Evolutionary conservation across 2,888 invertebrate species (phyloP), one percentile per base, ranked within the genome.

Genomic region (Choristoneura rosaceana): DNA sequence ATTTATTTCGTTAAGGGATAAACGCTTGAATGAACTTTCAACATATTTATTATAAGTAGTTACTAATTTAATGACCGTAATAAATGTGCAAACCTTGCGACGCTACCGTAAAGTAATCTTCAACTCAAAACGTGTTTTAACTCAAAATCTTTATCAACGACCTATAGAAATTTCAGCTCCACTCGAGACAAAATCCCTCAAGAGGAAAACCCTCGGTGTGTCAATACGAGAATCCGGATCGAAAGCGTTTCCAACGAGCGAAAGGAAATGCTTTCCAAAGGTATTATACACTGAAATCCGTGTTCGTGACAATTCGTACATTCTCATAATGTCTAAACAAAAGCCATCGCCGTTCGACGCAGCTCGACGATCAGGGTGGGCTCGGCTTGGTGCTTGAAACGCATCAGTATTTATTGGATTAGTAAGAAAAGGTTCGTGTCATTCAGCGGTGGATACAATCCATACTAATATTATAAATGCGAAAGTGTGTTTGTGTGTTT

Each of bases 301-400:
- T 85, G 88, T 87, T 87, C 84, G 79, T 87, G 82, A 83, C 83
- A 76, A 86, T 87, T 85, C 85, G 83, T 87, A 90, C 85, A 83
- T 86, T 87, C 87, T 82, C 85, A 84, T 89, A 87, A 90, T 87
- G 87, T 89, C 86, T 84, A 84, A 90, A 90, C 89, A 90, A 90
- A 88, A 80, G 87, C 85, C 79, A 87, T 90, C 79, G 82, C 25
- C 58, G 77, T 84, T 79, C 81, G 77, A 80, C 82, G 79, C 81
- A 76, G 84, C 61, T 65, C 66, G 61, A 62, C 66, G 61, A 62
- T 62, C 55, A n/a, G 12, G 66, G 17, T 62, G 7, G 12, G 45
- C 33, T 74, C 65, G 14, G 17, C 55, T 70, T 55, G 12, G 65
- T 55, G 62, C 70, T 43, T 25, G 7, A 34, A 55, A 25, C 38